A percentile compares a stretch with the other conserved stretches of the same genome.
Conservation (phyloP, 1,140 invertebrate species). For the Akabosia matsudoensis region DNA sequence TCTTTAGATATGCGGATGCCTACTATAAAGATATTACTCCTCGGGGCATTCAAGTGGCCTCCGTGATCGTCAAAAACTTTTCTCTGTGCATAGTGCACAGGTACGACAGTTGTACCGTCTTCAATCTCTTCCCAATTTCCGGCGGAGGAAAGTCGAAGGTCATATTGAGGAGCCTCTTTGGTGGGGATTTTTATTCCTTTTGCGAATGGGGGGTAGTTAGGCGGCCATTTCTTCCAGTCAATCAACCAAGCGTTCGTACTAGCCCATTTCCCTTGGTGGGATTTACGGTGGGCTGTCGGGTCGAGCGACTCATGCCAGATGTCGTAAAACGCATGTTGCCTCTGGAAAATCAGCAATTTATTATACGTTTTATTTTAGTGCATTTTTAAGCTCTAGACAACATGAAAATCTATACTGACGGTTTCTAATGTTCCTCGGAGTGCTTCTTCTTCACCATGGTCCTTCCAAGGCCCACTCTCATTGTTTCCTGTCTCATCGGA, state of each 20-base stretch:
- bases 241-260: not conserved
- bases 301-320: no score
- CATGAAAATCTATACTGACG: no score
- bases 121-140: not conserved
- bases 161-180: not conserved
- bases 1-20: no score
- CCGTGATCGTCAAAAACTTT: not conserved
- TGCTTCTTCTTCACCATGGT: no score
- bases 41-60: not conserved
- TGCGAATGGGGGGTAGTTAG: slow-evolving; percentile 11
- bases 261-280: not conserved
- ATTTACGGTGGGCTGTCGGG: no score
- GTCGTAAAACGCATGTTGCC: no score
- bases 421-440: no score
- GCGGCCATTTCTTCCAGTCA: slow-evolving; percentile 37
- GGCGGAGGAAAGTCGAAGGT: not conserved
- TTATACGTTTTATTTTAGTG: no score
- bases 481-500: no score
- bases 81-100: not conserved
- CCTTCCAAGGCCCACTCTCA: no score
- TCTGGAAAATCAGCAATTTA: no score
- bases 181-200: not conserved
- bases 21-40: not conserved
- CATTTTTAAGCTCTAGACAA: no score
- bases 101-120: not conserved